Base-by-base conservation (phyloP, 2,888 invertebrate genomes). In the Chorisops tibialis region DNA sequence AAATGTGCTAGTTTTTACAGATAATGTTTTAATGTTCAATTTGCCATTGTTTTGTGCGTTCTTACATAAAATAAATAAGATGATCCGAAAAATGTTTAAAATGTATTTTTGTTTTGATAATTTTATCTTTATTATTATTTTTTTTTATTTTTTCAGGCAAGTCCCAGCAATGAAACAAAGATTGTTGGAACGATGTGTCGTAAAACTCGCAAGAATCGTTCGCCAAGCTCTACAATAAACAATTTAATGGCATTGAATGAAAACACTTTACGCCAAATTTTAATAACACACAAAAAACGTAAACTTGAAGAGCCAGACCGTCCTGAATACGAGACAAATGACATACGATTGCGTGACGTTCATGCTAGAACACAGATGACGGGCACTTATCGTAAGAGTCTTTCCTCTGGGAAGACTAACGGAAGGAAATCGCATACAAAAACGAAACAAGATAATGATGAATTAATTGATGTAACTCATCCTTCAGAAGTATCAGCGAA, bases 251-350 rank as follows among this genome's bases (percentile, higher is more conserved):
- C 62, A 6, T 61, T 69, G 9, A 63, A 66, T 2, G 73, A 77
- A 37, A 72, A 70, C n/a, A 76, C 72, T 52, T 73, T 75, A 68
- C 85, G 84, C 67, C 83, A 85, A 71, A 85, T 91, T 76, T 74
- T 93, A 19, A 75, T 82, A 35, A 82, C 84, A 48, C 92, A 92
- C 72, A 87, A 87, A 72, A 82, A 84, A 63, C 80, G 89, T 67
- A 85, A 89, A 75, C 78, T 85, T 41, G 85, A 86, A 63, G 84
- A 85, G 72, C 86, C 88, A 75, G 82, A 83, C 70, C 86, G 89
- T 73, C 87, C 88, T 16, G 91, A 91, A 74, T 80, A 91, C 56
- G 87, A 88, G 70, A 89, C 88, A 12, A 83, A 85, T 68, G 89
- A 88, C 51, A 87, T 93, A 68, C 86, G 87, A 7, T 76, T 93